These are phyloP conservation scores for Borostomias antarcticus DNA, from an alignment of 2,797 vertebrate genomes.

Conservation along the genomic window DNA sequence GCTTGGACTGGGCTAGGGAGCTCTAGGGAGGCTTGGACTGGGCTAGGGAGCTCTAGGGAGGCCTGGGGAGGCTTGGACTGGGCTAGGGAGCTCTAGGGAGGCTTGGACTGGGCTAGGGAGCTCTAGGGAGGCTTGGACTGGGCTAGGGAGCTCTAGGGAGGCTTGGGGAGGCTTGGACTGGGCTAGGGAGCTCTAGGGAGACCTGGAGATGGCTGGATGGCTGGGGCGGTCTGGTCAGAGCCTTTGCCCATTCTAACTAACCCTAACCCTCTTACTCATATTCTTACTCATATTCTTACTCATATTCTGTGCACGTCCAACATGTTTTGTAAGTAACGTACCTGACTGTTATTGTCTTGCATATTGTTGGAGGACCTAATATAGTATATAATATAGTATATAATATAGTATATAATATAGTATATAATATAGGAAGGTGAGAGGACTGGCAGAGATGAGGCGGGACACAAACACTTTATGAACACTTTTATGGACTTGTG, in stretches of 20 bases:
- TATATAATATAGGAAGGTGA: not conserved
- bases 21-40: not conserved
- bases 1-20: not conserved
- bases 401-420: no score
- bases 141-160: slow-evolving; percentile 11
- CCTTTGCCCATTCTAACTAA: no score
- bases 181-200: not conserved
- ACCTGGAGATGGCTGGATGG: not conserved
- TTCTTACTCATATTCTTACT: not conserved
- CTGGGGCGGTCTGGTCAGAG: no score
- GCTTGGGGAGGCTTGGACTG: slow-evolving; percentile 17
- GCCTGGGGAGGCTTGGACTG: no score
- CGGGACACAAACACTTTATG: slow-evolving; percentile 58
- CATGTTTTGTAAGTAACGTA: not conserved
- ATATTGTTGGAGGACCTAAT: no score
- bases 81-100: slow-evolving; percentile 11
- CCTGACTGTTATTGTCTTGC: no score
- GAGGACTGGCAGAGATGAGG: slow-evolving; percentile 17
- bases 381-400: no score
- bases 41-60: no score
- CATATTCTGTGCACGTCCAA: not conserved
- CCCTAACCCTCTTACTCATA: no score
- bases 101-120: no score
- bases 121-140: not conserved
- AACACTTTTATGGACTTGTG: slow-evolving; percentile 71